Evolutionary conservation across 2,888 invertebrate genomes (phyloP), one percentile per base, ranked within the genome.

Genomic region (Dolichomitus sp.): DNA sequence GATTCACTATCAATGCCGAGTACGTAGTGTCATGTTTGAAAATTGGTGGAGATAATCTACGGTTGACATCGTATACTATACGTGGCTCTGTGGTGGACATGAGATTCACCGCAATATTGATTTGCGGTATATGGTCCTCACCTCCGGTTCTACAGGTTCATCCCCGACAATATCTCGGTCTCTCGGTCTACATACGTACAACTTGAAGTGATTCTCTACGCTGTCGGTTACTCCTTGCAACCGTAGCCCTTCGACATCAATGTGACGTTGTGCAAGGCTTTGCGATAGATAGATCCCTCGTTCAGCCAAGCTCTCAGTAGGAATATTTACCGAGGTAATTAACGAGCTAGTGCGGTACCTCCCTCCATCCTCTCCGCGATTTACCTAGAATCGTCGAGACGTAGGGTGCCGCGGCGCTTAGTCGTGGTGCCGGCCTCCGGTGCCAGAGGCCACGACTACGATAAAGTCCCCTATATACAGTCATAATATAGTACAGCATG

Each of bases 301-400:
- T 37, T 76, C 54, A 37, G 57, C 77, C 40, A 48, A 77, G 74
- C 65, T 65, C 63, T 42, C 59, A 65, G 52, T 83, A 48, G 66
- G 68, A 63, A 85, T 87, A 87, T 88, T 88, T 88, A 84, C 83
- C 74, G 57, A 74, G 80, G 68, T 85, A 87, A 88, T 88, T 88
- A 88, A 83, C 85, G 66, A 52, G 59, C 17, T 27, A 40, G 57
- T 42, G 30, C 65, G 70, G 27, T 52, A 63, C 50, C 37, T 42
- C 27, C 48, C 37, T 78, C 52, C 61, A 27, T 37, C 69, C 54
- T 59, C 30, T 5, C 59, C 33, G 27, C 73, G 74, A 65, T 79
- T 75, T 33, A n/a, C 52, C 17, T 9, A 11, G 65, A 75, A 70
- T 79, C 75, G 63, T 66, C 7, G 40, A 23, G 63, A 63, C 65